Percentiles rank a stretch among this genome's conserved stretches.
phyloP scores from a whole-genome alignment of 1,140 invertebrate species.

The Thaumatotibia leucotreta region DNA sequence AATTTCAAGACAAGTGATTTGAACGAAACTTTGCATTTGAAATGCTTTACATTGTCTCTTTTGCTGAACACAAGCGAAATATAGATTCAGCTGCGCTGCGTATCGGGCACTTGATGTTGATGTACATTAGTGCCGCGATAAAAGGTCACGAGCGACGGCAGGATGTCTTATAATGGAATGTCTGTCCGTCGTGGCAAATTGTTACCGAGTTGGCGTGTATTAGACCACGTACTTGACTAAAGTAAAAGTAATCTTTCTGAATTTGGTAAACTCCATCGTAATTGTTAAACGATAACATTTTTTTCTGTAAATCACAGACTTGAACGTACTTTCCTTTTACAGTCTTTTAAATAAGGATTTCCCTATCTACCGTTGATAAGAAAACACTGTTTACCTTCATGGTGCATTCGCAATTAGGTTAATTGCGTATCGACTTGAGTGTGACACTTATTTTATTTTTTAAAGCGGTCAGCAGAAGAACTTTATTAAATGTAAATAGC shows the following conservation, averaged over 20 bases:
- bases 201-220: neutral
- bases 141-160: conserved; percentile 50
- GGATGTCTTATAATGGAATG: conserved; percentile 54
- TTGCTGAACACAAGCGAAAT: neutral
- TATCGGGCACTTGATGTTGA: conserved; percentile 33
- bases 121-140: conserved; percentile 33
- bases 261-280: too few species aligned
- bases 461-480: too few species aligned
- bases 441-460: too few species aligned
- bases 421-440: too few species aligned
- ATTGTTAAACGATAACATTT: neutral
- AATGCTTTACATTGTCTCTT: neutral
- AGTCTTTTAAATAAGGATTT: too few species aligned
- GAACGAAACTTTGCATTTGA: neutral
- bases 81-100: conserved; percentile 1
- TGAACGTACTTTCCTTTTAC: neutral
- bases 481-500: too few species aligned
- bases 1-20: neutral
- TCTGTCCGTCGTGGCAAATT: conserved; percentile 33
- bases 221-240: too few species aligned
- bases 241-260: too few species aligned
- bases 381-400: too few species aligned
- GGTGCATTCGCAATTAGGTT: too few species aligned
- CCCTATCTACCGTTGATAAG: too few species aligned
- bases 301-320: neutral